Evolutionary conservation across 1,140 invertebrate species (phyloP), one percentile per base, ranked within the genome.

Genomic region (Papilio helenus): DNA sequence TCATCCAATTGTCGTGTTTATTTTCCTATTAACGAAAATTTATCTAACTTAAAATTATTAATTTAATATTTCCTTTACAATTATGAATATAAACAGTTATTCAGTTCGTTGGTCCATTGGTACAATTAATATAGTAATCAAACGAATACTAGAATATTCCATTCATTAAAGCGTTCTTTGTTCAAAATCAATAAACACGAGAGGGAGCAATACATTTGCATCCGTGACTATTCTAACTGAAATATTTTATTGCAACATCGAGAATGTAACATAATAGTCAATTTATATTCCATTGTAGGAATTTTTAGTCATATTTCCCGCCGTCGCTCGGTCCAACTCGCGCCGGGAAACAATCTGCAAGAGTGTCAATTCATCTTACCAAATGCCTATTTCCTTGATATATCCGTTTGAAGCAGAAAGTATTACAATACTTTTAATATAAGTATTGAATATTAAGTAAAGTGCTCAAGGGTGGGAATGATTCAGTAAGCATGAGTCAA

Each of bases 301-400:
- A 55, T 77, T 77, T 39, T 77, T 77, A 61, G 65, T 65, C 65
- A 34, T 77, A 61, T 77, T 74, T 74, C 26, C 79, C 68, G 72
- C 65, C 72, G 65, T 79, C 79, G 23, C 49, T 79, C 51, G 29
- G 34, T 29, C 77, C 16, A 5, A 29, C 46, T 65, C 72, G 46
- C 44, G 68, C 81, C 51, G 76, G 58, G 83, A 88, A 87, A 90
- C 88, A 90, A 91, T 90, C 86, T 83, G 72, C 82, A 81, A 82
- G 80, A 90, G 89, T 91, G 88, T 89, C 86, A 86, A 90, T 90
- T 88, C 88, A 90, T 90, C 86, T 90, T 83, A 80, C 61, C 84
- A 84, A 89, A 86, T 89, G 88, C 86, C 80, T 85, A 68, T 78
- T 81, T 81, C 79, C 44, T 55, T 74, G 61, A 76, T 65, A 81